phyloP scores from a whole-genome alignment of 2,113 vertebrate species.

The Theropithecus gelada region DNA sequence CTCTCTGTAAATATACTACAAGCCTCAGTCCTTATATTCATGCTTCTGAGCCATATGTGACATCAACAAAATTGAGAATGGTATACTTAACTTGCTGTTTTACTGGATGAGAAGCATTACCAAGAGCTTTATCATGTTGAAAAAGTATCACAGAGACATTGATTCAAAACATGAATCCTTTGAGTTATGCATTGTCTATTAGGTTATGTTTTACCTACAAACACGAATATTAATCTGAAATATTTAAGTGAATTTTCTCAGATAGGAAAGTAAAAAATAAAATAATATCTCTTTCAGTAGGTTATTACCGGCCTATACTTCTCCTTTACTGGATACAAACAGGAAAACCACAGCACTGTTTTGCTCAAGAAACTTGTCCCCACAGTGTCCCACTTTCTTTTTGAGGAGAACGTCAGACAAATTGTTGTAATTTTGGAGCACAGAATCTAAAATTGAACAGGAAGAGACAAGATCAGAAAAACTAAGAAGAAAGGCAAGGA shows the following conservation, averaged over 20 bases:
- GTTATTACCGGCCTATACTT: not conserved
- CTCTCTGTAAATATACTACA: not conserved
- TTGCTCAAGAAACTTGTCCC: not conserved
- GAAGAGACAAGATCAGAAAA: not conserved
- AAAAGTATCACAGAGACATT: not conserved
- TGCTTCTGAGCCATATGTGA: rapidly evolving
- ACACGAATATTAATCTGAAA: not conserved
- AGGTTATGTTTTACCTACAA: not conserved
- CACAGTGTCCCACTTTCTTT: not conserved
- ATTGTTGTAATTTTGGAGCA: not conserved
- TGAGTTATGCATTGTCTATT: not conserved
- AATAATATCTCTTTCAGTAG: not conserved
- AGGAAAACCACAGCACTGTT: not conserved
- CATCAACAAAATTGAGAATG: not conserved
- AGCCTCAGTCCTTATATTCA: not conserved
- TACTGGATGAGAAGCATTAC: not conserved
- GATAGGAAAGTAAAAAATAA: not conserved
- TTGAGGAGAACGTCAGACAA: not conserved
- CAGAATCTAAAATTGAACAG: not conserved
- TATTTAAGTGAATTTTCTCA: not conserved
- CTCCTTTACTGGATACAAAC: not conserved
- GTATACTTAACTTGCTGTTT: not conserved
- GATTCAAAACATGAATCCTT: not conserved
- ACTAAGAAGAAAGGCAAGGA: not conserved
- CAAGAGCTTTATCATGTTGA: not conserved